A percentile compares a stretch with the other conserved stretches of the same genome.
These are phyloP conservation scores for Engraulis encrasicolus DNA, from an alignment of 2,113 vertebrate genomes.

Conservation along the genomic window DNA sequence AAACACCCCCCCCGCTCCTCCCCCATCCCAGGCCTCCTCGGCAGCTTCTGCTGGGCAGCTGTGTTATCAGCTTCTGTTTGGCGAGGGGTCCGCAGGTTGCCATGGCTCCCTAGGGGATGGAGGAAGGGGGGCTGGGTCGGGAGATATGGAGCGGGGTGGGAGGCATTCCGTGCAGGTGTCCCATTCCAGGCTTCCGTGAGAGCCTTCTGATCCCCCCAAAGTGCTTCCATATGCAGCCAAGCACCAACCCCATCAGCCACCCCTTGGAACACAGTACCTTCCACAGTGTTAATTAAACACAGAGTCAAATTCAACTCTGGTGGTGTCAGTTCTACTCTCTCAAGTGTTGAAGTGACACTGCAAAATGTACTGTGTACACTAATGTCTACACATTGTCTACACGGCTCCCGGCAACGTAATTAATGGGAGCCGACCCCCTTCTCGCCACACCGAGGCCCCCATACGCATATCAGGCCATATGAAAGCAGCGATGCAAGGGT, in stretches of 20 bases:
- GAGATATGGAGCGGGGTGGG: no score
- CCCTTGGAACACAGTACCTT: constrained; percentile 58
- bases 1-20: no score
- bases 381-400: no score
- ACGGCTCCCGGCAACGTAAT: constrained; percentile 72
- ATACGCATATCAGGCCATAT: constrained; percentile 67
- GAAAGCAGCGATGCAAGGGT: constrained; percentile 61
- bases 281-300: no score
- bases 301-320: no score
- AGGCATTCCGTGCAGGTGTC: constrained; percentile 69
- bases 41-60: background rate
- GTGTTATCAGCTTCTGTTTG: constrained; percentile 20
- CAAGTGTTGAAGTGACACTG: no score
- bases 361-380: no score
- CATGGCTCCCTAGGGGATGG: constrained; percentile 42
- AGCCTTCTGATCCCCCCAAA: constrained; percentile 70
- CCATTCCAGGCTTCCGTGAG: constrained; percentile 65
- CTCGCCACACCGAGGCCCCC: no score
- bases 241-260: no score
- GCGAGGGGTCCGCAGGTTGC: background rate
- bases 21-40: background rate
- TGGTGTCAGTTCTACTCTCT: no score
- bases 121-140: constrained; percentile 59
- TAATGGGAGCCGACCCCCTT: constrained; percentile 65
- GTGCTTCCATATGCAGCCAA: constrained; percentile 74